These are phyloP conservation scores for Callosobruchus maculatus DNA, from an alignment of 2,888 invertebrate genomes.

Conservation along the genomic window DNA sequence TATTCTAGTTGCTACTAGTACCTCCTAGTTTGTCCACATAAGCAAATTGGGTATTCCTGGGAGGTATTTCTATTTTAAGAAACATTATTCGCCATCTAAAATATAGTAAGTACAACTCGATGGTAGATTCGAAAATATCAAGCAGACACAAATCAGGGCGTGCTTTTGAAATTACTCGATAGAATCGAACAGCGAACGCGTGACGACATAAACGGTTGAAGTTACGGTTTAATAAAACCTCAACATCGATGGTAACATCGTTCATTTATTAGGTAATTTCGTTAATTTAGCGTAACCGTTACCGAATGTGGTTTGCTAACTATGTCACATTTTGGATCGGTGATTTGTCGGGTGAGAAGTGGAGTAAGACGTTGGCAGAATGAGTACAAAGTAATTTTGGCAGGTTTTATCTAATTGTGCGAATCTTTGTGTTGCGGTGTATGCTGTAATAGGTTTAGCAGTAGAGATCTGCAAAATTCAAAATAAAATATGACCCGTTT, in stretches of 20 bases:
- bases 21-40: too few relatives aligned
- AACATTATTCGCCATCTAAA: too few relatives aligned
- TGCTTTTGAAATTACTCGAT: neutral
- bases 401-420: neutral
- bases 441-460: too few relatives aligned
- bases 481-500: too few relatives aligned
- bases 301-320: neutral
- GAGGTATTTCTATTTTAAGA: too few relatives aligned
- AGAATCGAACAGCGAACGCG: neutral
- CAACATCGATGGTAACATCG: neutral
- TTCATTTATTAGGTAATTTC: neutral
- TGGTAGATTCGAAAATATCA: too few relatives aligned
- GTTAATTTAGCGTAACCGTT: neutral
- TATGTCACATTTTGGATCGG: neutral
- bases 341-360: neutral
- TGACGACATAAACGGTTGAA: neutral
- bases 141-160: neutral
- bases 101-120: too few relatives aligned
- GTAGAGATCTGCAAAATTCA: too few relatives aligned
- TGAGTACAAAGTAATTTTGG: neutral
- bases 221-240: neutral
- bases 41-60: too few relatives aligned
- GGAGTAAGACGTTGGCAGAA: neutral
- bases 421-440: too few relatives aligned
- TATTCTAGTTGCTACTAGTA: too few relatives aligned